A percentile compares a stretch with the other conserved stretches of the same genome.
phyloP scores from a whole-genome alignment of 2,113 vertebrate species.

The Calyptommatus sinebrachiatus region DNA sequence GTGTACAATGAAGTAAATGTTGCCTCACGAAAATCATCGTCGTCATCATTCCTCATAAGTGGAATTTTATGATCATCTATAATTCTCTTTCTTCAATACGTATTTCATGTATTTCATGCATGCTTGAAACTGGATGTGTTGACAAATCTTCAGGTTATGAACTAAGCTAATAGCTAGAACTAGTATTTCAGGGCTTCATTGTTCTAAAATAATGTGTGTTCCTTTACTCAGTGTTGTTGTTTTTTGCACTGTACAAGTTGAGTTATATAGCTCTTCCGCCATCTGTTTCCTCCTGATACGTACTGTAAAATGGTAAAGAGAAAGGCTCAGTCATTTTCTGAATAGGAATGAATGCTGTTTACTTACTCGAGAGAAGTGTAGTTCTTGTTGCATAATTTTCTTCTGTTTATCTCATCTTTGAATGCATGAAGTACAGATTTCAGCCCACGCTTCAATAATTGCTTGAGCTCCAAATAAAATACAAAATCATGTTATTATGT shows the following conservation, averaged over 20 bases:
- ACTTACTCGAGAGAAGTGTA: not conserved
- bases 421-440: not conserved
- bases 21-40: not conserved
- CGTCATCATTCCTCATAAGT: no score
- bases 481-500: slow-evolving; percentile 24
- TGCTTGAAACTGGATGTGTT: not conserved
- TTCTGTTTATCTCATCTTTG: not conserved
- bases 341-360: not conserved
- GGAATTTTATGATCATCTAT: not conserved
- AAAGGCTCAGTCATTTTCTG: not conserved
- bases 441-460: not conserved
- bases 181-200: not conserved
- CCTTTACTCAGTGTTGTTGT: not conserved
- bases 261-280: not conserved
- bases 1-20: not conserved
- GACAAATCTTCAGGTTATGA: not conserved
- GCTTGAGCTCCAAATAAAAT: slow-evolving; percentile 35
- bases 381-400: not conserved
- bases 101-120: not conserved
- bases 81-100: not conserved
- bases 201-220: slow-evolving; percentile 18
- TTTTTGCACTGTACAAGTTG: not conserved
- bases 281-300: not conserved
- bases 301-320: not conserved
- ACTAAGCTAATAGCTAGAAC: not conserved